Conservation (phyloP, 2,888 invertebrate genomes). For the Tortricodes alternella region DNA sequence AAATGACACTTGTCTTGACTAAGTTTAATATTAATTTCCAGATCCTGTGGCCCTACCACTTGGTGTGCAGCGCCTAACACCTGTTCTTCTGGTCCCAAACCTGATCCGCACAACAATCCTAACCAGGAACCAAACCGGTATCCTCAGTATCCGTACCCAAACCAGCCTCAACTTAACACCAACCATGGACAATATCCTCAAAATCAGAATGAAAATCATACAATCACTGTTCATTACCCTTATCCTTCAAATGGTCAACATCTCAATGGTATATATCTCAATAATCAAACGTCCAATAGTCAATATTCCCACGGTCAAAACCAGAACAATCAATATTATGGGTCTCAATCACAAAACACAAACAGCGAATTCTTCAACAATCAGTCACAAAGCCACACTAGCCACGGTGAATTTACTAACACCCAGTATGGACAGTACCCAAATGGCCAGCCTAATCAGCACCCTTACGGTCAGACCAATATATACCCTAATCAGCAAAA, state of each 20-base stretch:
- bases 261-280: too few relatives aligned
- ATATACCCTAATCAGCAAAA: constrained; percentile 12
- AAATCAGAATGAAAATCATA: not conserved
- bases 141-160: constrained; percentile 27
- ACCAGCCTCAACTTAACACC: constrained; percentile 7
- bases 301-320: constrained; percentile 3
- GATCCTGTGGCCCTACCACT: constrained; percentile 55
- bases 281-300: too few relatives aligned
- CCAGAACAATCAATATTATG: constrained; percentile 1
- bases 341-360: too few relatives aligned
- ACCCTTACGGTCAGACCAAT: constrained; percentile 13
- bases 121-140: constrained; percentile 22
- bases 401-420: constrained; percentile 12
- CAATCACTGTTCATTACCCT: not conserved
- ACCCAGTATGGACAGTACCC: constrained; percentile 16
- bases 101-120: constrained; percentile 29
- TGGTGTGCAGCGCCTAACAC: constrained; percentile 76
- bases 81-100: constrained; percentile 52
- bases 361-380: not conserved
- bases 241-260: too few relatives aligned
- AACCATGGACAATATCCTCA: constrained; percentile 14
- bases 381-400: not conserved
- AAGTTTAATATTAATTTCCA: not conserved
- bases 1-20: not conserved
- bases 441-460: constrained; percentile 19